A percentile compares a stretch with the other conserved stretches of the same genome.
phyloP scores from a whole-genome alignment of 2,888 invertebrate species.

The Lasioglossum marginatum region DNA sequence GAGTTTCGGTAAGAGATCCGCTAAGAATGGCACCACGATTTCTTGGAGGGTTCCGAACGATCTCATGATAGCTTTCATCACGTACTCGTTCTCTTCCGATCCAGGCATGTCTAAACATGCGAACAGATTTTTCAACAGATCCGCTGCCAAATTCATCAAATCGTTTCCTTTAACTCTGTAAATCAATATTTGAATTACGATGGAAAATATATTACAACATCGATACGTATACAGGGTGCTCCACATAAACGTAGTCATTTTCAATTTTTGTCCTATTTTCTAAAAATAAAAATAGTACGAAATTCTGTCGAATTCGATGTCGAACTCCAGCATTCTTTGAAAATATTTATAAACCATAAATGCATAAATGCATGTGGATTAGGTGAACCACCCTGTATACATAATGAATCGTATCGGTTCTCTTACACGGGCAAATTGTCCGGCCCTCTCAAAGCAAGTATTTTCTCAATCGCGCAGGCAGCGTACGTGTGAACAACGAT shows the following conservation, averaged over 20 bases:
- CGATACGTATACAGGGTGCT: not conserved
- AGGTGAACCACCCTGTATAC: not conserved
- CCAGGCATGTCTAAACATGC: slow-evolving; percentile 89
- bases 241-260: no score
- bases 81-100: slow-evolving; percentile 97
- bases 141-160: slow-evolving; percentile 88
- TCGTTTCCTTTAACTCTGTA: slow-evolving; percentile 87
- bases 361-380: no score
- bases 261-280: no score
- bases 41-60: slow-evolving; percentile 93
- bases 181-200: slow-evolving; percentile 6
- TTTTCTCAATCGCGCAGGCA: slow-evolving; percentile 95
- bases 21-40: slow-evolving; percentile 91
- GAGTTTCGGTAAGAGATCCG: slow-evolving; percentile 92
- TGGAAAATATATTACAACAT: not conserved
- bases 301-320: no score
- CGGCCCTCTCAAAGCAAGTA: slow-evolving; percentile 90
- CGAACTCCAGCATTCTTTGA: no score
- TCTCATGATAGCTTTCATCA: slow-evolving; percentile 99
- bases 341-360: no score
- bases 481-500: slow-evolving; percentile 98
- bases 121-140: slow-evolving; percentile 92
- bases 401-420: slow-evolving; percentile 30
- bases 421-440: slow-evolving; percentile 86
- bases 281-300: no score